A percentile compares a stretch with the other conserved stretches of the same genome.
phyloP scores from a whole-genome alignment of 2,113 vertebrate genomes.

The Cisticola juncidis region DNA sequence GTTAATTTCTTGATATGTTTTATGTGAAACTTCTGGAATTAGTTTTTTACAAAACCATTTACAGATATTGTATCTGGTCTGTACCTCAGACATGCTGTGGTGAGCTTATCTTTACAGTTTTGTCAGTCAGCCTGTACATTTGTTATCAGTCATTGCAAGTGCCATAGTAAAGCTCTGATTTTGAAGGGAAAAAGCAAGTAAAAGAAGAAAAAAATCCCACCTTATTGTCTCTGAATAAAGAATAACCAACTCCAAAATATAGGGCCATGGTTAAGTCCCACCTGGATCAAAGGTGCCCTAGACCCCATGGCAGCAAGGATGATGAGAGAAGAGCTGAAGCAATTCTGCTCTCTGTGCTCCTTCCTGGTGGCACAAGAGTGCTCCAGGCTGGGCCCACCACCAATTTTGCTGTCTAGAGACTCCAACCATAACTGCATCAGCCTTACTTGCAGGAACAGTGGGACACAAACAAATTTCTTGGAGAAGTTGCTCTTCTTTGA shows the following conservation, averaged over 20 bases:
- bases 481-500: background rate
- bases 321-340: background rate
- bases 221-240: background rate
- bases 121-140: background rate
- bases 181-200: background rate
- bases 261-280: background rate
- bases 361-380: background rate
- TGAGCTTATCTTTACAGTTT: background rate
- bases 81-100: background rate
- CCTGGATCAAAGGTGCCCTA: background rate
- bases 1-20: background rate
- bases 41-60: background rate
- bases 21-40: background rate
- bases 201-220: rapidly evolving
- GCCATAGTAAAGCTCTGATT: background rate
- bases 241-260: background rate
- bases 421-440: background rate
- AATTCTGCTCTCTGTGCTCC: background rate
- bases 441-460: background rate
- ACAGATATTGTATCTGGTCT: background rate
- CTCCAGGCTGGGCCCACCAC: background rate
- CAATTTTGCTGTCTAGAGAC: background rate
- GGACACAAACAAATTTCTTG: background rate
- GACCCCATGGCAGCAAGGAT: background rate
- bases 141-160: background rate